Percentiles rank a stretch among this genome's conserved stretches.
Conservation (phyloP, 2,888 invertebrate genomes). For the Drosophila mulleri region DNA sequence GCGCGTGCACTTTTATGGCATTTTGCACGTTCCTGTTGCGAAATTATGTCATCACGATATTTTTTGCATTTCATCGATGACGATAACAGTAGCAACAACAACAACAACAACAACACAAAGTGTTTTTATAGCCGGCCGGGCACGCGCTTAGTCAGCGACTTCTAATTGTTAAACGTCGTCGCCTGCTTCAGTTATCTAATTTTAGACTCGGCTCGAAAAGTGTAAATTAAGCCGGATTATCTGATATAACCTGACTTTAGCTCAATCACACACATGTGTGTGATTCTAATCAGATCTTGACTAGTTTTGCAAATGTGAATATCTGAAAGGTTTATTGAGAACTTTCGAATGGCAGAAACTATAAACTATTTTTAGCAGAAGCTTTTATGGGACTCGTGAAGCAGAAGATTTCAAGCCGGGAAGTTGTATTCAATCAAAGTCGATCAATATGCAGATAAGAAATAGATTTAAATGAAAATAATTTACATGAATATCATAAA, state of each 20-base stretch:
- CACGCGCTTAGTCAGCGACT: constrained; percentile 37
- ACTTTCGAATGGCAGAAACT: background rate
- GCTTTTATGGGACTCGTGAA: background rate
- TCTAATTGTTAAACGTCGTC: constrained; percentile 19
- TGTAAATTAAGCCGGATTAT: background rate
- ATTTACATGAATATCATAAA: background rate
- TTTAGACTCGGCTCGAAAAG: background rate
- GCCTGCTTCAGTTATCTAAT: constrained; percentile 19
- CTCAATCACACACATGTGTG: background rate
- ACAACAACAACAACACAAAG: background rate
- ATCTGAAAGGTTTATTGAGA: background rate
- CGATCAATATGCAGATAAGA: background rate
- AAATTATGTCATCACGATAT: constrained; percentile 62
- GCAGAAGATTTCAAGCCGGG: background rate
- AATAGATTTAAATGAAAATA: background rate
- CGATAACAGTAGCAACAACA: constrained; percentile 19
- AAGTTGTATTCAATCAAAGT: background rate
- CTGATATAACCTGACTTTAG: background rate
- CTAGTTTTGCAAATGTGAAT: background rate
- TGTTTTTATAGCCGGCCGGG: constrained; percentile 40
- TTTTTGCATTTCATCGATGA: constrained; percentile 60
- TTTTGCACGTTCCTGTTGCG: constrained; percentile 58
- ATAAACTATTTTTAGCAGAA: background rate
- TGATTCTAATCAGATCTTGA: background rate
- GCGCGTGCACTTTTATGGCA: constrained; percentile 67